Conservation (phyloP, 2,888 invertebrate genomes). For the Drosophila mayaguana region DNA sequence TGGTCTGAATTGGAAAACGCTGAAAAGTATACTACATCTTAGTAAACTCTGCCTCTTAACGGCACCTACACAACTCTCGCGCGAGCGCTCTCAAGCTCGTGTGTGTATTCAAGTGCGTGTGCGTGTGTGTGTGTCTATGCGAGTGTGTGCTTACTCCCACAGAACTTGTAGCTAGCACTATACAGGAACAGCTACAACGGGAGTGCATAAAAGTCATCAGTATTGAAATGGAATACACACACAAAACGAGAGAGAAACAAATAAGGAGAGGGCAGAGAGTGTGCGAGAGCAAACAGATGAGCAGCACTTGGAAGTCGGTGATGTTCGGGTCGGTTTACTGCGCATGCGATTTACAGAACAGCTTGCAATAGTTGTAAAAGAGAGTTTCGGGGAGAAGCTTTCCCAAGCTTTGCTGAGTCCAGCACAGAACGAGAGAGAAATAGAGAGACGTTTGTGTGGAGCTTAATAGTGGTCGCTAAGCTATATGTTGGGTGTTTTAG, state of each 20-base stretch:
- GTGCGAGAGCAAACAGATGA: slow-evolving; percentile 1
- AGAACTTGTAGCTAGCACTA: slow-evolving; percentile 45
- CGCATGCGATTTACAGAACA: slow-evolving; percentile 36
- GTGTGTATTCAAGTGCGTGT: slow-evolving; percentile 10
- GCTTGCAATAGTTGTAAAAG: slow-evolving; percentile 27
- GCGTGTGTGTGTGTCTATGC: slow-evolving; percentile 5
- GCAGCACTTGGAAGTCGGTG: slow-evolving; percentile 9
- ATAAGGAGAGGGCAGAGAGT: not conserved
- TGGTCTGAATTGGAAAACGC: slow-evolving; percentile 48
- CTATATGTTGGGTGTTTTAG: no score
- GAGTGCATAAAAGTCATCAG: slow-evolving; percentile 26
- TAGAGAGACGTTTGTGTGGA: not conserved
- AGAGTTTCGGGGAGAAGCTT: slow-evolving; percentile 11
- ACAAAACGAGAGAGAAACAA: not conserved
- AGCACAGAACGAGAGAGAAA: not conserved
- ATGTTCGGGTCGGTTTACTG: slow-evolving; percentile 2
- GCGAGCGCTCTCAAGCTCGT: slow-evolving; percentile 18
- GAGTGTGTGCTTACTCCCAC: slow-evolving; percentile 29
- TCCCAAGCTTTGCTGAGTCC: not conserved
- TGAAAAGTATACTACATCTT: slow-evolving; percentile 64
- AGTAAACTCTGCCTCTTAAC: slow-evolving; percentile 26
- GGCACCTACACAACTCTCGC: slow-evolving; percentile 13
- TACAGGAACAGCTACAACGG: slow-evolving; percentile 26
- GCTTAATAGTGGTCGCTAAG: not conserved
- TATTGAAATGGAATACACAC: slow-evolving; percentile 40